Percentiles rank a stretch among this genome's conserved stretches.
These are phyloP conservation scores for Tetramorium alpestre DNA, from an alignment of 1,140 invertebrate species.

Conservation along the genomic window DNA sequence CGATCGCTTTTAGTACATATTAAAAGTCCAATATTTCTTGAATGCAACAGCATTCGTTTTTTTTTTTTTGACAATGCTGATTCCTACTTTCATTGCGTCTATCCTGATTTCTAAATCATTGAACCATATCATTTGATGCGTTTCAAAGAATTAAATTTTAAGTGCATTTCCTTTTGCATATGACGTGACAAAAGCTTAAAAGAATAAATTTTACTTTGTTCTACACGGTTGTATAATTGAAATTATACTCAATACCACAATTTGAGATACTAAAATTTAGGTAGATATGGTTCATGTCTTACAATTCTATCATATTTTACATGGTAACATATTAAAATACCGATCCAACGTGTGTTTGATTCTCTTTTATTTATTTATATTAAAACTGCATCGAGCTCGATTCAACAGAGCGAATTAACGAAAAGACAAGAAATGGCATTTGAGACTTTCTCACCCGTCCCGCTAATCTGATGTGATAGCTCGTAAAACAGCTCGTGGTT, in stretches of 20 bases:
- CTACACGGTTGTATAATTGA: neutral
- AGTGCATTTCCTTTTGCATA: neutral
- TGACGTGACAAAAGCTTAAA: neutral
- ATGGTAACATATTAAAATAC: neutral
- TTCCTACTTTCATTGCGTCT: constrained; percentile 37
- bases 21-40: constrained; percentile 42
- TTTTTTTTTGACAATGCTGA: neutral
- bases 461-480: constrained; percentile 17
- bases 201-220: neutral
- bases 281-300: neutral
- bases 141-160: neutral
- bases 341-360: constrained; percentile 1
- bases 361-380: neutral
- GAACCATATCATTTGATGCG: constrained; percentile 17
- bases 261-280: neutral
- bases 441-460: constrained; percentile 51
- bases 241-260: neutral
- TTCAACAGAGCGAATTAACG: constrained; percentile 26
- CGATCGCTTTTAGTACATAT: constrained; percentile 51
- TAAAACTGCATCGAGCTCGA: constrained; percentile 41
- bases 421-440: constrained; percentile 36
- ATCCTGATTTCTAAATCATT: constrained; percentile 31
- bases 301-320: constrained; percentile 1
- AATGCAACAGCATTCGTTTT: neutral
- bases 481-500: constrained; percentile 15